Percentiles rank a stretch among this genome's conserved stretches.
These are phyloP conservation scores for Brachionus sp. DNA, from an alignment of 1,140 invertebrate genomes.

Conservation along the genomic window DNA sequence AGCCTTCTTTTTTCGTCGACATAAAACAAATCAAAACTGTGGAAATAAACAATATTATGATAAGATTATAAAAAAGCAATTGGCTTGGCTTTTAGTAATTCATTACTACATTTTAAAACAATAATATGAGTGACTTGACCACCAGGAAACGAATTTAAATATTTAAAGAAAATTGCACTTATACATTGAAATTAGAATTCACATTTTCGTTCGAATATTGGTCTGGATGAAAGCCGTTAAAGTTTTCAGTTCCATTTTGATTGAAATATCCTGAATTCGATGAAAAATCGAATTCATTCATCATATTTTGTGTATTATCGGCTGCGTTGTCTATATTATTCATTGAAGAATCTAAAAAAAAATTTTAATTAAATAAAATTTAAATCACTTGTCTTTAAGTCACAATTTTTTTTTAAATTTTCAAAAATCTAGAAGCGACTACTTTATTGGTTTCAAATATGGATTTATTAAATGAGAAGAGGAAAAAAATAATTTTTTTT, in stretches of 20 bases:
- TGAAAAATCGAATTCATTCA: constrained; percentile 8
- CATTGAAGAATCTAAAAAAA: constrained; percentile 31
- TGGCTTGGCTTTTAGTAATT: neutral
- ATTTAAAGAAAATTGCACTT: neutral
- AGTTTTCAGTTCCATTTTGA: neutral
- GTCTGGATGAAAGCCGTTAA: neutral
- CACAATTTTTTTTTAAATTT: too few relatives aligned
- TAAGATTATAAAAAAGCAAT: neutral
- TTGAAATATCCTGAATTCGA: neutral
- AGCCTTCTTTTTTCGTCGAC: neutral
- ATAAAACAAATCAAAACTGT: neutral
- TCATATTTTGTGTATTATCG: neutral
- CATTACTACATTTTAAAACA: neutral
- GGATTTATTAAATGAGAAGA: too few relatives aligned
- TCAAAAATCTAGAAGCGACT: too few relatives aligned
- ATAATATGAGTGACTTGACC: neutral
- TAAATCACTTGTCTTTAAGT: too few relatives aligned
- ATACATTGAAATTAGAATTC: constrained; percentile 20
- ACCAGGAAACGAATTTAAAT: neutral
- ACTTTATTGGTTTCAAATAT: too few relatives aligned
- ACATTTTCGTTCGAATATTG: neutral
- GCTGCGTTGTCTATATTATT: constrained; percentile 5
- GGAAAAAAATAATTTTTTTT: too few relatives aligned
- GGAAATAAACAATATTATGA: neutral
- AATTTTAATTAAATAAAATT: neutral